phyloP scores from a whole-genome alignment of 2,113 vertebrate species.

The Neoarius graeffei region DNA sequence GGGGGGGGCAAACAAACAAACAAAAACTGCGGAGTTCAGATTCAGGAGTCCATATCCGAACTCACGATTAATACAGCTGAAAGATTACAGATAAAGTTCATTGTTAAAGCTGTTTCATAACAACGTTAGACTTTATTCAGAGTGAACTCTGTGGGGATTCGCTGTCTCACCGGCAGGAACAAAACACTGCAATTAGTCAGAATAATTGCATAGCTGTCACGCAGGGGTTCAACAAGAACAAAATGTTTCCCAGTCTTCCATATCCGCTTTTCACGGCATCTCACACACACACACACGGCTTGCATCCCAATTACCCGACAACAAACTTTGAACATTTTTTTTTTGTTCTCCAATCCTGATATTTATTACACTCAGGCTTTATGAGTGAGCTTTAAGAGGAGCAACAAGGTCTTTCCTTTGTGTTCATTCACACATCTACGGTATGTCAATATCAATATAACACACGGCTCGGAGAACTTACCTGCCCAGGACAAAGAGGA shows the following conservation, averaged over 20 bases:
- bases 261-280: slow-evolving; percentile 10
- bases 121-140: not conserved
- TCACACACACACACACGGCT: not conserved
- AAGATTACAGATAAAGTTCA: not conserved
- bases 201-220: slow-evolving; percentile 25
- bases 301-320: not conserved
- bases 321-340: not conserved
- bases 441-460: too few species aligned
- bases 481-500: too few species aligned
- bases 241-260: slow-evolving; percentile 12
- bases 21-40: too few species aligned
- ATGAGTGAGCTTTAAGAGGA: not conserved
- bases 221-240: slow-evolving; percentile 2
- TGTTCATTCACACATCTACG: not conserved
- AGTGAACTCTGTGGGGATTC: slow-evolving; percentile 17
- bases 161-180: slow-evolving; percentile 11
- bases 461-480: too few species aligned
- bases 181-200: slow-evolving; percentile 28
- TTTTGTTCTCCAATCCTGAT: not conserved
- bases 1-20: too few species aligned
- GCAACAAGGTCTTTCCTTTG: not conserved
- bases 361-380: not conserved
- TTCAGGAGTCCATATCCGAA: not conserved
- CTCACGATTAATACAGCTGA: not conserved
- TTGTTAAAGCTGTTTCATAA: not conserved